These are phyloP conservation scores for Crambe crambe DNA, from an alignment of 37 sponge, comb jelly and placozoan species.

Conservation along the genomic window DNA sequence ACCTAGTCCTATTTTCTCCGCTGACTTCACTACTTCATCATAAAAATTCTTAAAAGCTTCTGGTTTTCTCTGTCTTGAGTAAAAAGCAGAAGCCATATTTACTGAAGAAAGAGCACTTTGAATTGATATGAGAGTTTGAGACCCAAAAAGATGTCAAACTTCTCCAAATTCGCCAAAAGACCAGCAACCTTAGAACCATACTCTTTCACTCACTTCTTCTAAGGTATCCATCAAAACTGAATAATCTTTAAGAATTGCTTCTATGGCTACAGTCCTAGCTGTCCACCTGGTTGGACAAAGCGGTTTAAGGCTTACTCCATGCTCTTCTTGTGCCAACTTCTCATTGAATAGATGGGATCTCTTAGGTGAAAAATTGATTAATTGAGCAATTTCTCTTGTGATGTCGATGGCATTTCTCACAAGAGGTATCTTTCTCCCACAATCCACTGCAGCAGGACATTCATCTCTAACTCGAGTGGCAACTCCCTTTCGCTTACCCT, in stretches of 20 bases:
- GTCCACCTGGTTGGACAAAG: constrained; percentile 71
- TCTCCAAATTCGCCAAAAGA: constrained; percentile 45
- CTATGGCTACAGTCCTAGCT: constrained; percentile 56
- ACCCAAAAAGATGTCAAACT: constrained; percentile 59
- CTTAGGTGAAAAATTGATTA: constrained; percentile 62
- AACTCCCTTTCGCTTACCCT: background rate
- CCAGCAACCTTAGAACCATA: constrained; percentile 68
- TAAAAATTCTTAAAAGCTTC: background rate
- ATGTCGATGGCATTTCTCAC: constrained; percentile 51
- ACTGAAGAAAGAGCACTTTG: no score
- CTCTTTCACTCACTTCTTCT: constrained; percentile 57
- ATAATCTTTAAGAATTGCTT: constrained; percentile 58
- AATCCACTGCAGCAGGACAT: background rate
- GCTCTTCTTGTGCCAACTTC: constrained; percentile 17
- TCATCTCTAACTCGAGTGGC: background rate
- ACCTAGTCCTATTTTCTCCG: background rate
- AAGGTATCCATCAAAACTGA: constrained; percentile 37
- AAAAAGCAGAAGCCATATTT: no score
- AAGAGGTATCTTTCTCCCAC: constrained; percentile 24
- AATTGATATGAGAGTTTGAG: constrained; percentile 42
- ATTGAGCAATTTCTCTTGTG: constrained; percentile 50
- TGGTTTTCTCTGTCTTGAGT: background rate
- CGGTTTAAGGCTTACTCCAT: constrained; percentile 25
- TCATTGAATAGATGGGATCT: constrained; percentile 33
- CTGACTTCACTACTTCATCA: background rate